Percentiles rank a stretch among this genome's conserved stretches.
Evolutionary conservation across 2,797 vertebrate species (phyloP).

Genomic region (Phalloptychus januarius): DNA sequence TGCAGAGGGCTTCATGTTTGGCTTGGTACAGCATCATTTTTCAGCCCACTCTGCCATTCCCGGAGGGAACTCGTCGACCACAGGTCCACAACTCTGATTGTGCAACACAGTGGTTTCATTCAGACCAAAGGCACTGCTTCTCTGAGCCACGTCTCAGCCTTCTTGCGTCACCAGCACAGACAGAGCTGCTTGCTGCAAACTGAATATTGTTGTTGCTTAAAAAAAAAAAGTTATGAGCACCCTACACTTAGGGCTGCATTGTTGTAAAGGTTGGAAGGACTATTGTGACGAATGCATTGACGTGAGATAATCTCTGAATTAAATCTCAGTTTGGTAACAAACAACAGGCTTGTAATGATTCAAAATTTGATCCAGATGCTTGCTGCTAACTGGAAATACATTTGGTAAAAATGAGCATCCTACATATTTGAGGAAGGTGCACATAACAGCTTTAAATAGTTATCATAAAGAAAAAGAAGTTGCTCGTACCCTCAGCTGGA

Average conservation of each 20-base stretch:
- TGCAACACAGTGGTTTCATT: conserved; percentile 78
- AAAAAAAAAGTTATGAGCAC: conserved; percentile 45
- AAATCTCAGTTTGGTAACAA: conserved; percentile 16
- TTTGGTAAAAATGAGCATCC: neutral
- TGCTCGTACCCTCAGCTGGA: conserved; percentile 89
- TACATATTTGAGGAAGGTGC: neutral
- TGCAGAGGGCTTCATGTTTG: conserved; percentile 74
- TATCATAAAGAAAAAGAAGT: neutral
- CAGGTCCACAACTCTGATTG: conserved; percentile 74
- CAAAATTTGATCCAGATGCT: conserved; percentile 8
- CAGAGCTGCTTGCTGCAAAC: conserved; percentile 27
- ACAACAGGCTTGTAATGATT: conserved; percentile 1
- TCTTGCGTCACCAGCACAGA: conserved; percentile 53
- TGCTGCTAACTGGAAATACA: neutral
- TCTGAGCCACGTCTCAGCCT: conserved; percentile 54
- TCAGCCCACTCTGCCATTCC: conserved; percentile 72
- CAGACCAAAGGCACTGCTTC: conserved; percentile 59
- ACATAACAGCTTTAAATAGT: neutral
- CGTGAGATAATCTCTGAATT: conserved; percentile 1
- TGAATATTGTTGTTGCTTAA: conserved; percentile 45
- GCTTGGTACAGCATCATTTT: conserved; percentile 74
- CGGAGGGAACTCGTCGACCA: conserved; percentile 65
- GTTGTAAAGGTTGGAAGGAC: conserved; percentile 10
- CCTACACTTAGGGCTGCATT: conserved; percentile 14
- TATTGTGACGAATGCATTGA: neutral